A percentile compares a stretch with the other conserved stretches of the same genome.
These are phyloP conservation scores for Tricholaema leucomelas DNA, from an alignment of 2,113 vertebrate species.

Conservation along the genomic window DNA sequence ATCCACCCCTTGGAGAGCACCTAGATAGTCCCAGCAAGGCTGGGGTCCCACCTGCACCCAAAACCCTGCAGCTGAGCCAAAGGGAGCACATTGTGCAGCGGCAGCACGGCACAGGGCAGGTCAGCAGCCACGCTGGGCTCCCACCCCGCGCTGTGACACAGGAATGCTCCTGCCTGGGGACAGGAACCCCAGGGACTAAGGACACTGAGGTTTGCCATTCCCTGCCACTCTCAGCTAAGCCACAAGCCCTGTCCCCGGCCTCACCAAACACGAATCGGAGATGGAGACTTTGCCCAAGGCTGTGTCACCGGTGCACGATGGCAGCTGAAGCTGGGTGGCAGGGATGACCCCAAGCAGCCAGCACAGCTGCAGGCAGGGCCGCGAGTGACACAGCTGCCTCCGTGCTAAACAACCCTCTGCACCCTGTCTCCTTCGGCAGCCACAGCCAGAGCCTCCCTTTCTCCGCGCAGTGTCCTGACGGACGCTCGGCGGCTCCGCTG, in stretches of 20 bases:
- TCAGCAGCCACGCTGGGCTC: not conserved
- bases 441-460: not conserved
- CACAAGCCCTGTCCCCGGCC: rapidly evolving
- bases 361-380: rapidly evolving
- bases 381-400: not conserved
- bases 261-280: not conserved
- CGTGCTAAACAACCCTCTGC: not conserved
- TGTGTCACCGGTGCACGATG: not conserved
- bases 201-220: not conserved
- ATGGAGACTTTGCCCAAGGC: not conserved
- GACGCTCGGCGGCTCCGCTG: rapidly evolving
- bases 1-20: too few species aligned
- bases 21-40: rapidly evolving
- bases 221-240: not conserved
- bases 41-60: rapidly evolving
- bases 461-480: rapidly evolving
- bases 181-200: not conserved
- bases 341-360: not conserved
- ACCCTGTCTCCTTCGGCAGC: not conserved
- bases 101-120: not conserved
- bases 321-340: not conserved
- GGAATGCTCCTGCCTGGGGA: not conserved
- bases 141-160: rapidly evolving
- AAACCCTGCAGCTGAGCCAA: not conserved
- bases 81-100: not conserved